These are phyloP conservation scores for Amphiduros pacificus DNA, from an alignment of 2,888 invertebrate genomes.

Conservation along the genomic window DNA sequence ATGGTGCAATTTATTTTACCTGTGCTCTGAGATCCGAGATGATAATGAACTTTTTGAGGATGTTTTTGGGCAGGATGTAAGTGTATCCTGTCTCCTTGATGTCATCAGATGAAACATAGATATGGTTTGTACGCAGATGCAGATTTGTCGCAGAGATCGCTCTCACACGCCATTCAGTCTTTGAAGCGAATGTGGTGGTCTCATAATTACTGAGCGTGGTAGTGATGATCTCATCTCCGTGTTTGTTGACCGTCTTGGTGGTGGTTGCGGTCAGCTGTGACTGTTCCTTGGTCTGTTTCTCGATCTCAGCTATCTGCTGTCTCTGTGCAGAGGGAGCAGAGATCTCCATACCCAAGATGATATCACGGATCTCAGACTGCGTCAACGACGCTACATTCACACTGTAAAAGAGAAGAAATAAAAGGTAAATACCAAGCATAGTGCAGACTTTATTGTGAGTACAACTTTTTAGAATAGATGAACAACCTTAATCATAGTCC, in stretches of 20 bases:
- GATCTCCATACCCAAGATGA: slow-evolving; percentile 99
- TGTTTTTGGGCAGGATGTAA: slow-evolving; percentile 80
- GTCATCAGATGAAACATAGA: slow-evolving; percentile 98
- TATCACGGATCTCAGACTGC: slow-evolving; percentile 98
- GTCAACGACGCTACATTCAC: slow-evolving; percentile 98
- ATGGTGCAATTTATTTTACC: slow-evolving; percentile 62
- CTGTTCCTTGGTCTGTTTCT: slow-evolving; percentile 99
- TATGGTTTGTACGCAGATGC: slow-evolving; percentile 96
- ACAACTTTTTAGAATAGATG: too few species aligned
- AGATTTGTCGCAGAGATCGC: slow-evolving; percentile 98
- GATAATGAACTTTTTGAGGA: slow-evolving; percentile 98
- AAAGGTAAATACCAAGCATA: too few species aligned
- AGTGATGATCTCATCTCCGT: slow-evolving; percentile 99
- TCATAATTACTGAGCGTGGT: slow-evolving; percentile 99
- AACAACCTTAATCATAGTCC: too few species aligned
- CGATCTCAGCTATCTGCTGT: slow-evolving; percentile 99
- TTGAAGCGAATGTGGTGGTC: slow-evolving; percentile 93
- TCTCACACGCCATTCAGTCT: slow-evolving; percentile 97
- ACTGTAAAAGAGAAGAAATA: too few species aligned
- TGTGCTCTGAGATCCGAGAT: slow-evolving; percentile 97
- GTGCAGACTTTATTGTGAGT: too few species aligned
- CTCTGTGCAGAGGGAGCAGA: slow-evolving; percentile 98
- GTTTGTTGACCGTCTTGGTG: slow-evolving; percentile 97
- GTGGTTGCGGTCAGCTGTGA: slow-evolving; percentile 95
- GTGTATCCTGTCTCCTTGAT: slow-evolving; percentile 99